Percentiles rank a stretch among this genome's conserved stretches.
phyloP scores from a whole-genome alignment of 2,113 vertebrate genomes.

The Chroicocephalus ridibundus region DNA sequence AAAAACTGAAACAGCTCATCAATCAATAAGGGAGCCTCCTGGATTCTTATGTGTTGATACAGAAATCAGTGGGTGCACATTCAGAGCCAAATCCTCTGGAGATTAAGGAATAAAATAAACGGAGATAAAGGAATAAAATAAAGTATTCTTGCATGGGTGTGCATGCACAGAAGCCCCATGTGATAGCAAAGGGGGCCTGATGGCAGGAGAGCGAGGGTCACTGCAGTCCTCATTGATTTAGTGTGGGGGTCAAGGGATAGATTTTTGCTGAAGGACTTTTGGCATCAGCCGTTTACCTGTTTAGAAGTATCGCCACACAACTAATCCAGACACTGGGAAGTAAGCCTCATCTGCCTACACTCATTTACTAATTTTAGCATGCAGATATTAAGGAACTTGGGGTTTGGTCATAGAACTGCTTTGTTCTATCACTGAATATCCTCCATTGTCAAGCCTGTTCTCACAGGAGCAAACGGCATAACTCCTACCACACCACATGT shows the following conservation, averaged over 20 bases:
- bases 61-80: accelerated
- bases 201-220: not conserved
- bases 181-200: not conserved
- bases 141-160: not conserved
- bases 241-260: accelerated
- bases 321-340: not conserved
- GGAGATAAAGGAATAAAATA: not conserved
- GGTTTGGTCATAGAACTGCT: not conserved
- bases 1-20: not conserved
- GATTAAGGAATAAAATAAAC: no score
- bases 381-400: not conserved
- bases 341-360: not conserved
- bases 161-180: not conserved
- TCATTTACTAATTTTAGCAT: not conserved
- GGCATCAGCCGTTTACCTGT: not conserved
- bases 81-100: no score
- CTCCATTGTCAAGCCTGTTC: not conserved
- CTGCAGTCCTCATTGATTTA: not conserved
- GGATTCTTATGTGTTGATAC: not conserved
- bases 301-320: not conserved
- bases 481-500: not conserved
- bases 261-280: not conserved
- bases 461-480: not conserved
- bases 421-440: not conserved
- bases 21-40: not conserved